Conservation (phyloP, 2,888 invertebrate genomes). For the Synergus japonicus region DNA sequence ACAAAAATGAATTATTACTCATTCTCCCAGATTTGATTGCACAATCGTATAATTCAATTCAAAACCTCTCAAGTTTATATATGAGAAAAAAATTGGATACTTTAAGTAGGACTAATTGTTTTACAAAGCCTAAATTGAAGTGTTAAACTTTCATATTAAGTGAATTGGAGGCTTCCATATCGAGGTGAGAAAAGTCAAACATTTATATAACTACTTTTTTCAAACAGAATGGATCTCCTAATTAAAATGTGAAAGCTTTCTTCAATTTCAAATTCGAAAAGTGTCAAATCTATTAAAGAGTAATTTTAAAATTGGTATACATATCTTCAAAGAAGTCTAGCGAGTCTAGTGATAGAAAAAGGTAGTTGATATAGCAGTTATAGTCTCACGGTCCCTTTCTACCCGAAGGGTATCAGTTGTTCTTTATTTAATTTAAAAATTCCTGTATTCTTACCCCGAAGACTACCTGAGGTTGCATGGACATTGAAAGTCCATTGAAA, state of each 20-base stretch:
- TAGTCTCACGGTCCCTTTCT: background rate
- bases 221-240: too few species aligned
- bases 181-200: background rate
- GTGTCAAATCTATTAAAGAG: background rate
- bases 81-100: background rate
- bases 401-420: background rate
- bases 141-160: background rate
- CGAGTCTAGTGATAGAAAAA: background rate
- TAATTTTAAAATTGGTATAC: background rate
- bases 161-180: background rate
- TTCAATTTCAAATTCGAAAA: background rate
- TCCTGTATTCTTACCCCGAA: background rate
- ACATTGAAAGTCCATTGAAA: slow-evolving; percentile 27
- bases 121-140: background rate
- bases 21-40: background rate
- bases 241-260: background rate
- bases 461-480: background rate
- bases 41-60: background rate
- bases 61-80: background rate
- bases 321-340: background rate
- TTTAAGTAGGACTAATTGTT: background rate
- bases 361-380: background rate
- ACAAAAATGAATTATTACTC: background rate
- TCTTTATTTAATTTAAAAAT: background rate
- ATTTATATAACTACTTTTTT: background rate